Evolutionary conservation across 2,797 vertebrate species (phyloP).

Genomic region (Molossus molossus): DNA sequence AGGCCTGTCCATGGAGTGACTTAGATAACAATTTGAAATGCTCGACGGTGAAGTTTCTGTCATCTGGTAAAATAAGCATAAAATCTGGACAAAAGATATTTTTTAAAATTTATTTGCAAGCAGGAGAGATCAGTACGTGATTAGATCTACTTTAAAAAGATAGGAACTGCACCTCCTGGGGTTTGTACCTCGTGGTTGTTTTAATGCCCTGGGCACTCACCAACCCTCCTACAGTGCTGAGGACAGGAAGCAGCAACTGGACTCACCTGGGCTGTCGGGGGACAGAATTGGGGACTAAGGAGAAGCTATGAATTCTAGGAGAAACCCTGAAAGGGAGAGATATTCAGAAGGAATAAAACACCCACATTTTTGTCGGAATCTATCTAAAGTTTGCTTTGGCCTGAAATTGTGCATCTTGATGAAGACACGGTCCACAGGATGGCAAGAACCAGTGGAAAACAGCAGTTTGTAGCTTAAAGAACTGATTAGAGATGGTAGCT

Average conservation of each 20-base stretch:
- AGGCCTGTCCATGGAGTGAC: not conserved
- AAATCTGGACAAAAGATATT: not conserved
- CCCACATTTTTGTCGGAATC: not conserved
- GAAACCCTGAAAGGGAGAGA: not conserved
- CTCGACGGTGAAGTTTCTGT: not conserved
- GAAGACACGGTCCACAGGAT: not conserved
- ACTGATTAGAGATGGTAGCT: not conserved
- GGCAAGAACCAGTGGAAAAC: not conserved
- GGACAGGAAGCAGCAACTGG: not conserved
- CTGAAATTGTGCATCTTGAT: not conserved
- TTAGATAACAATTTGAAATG: conserved; percentile 6
- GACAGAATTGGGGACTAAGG: not conserved
- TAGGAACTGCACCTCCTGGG: not conserved
- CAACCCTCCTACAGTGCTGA: not conserved
- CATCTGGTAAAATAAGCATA: not conserved
- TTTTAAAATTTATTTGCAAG: not conserved
- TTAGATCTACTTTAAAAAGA: not conserved
- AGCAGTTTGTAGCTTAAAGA: not conserved
- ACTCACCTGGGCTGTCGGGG: not conserved
- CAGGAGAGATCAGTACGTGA: not conserved
- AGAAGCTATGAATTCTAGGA: not conserved
- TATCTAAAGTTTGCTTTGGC: not conserved
- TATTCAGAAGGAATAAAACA: not conserved
- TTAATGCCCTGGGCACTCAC: not conserved
- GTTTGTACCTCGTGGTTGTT: not conserved